These are phyloP conservation scores for Bergia sp. DNA, from an alignment of 92 coral and sea anemone genomes.

Conservation along the genomic window DNA sequence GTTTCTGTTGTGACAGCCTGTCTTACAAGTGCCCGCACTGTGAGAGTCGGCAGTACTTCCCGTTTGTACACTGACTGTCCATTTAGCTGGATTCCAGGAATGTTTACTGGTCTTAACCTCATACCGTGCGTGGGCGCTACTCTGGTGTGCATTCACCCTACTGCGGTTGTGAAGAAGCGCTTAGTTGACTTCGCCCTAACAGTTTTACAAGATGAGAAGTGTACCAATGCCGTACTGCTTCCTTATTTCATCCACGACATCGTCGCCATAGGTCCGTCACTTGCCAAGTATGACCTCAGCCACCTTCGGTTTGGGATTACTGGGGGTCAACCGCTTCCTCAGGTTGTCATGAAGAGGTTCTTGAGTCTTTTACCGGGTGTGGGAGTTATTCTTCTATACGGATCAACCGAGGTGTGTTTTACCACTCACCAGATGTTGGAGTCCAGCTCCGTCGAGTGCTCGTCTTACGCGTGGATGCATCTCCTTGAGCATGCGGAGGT, in stretches of 20 bases:
- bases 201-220: constrained; percentile 30
- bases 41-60: neutral
- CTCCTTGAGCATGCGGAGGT: neutral
- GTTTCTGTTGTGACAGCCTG: neutral
- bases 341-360: neutral
- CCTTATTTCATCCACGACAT: neutral
- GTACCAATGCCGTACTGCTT: neutral
- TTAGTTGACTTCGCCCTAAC: neutral
- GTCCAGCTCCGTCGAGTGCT: neutral
- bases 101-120: constrained; percentile 5
- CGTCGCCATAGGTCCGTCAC: neutral
- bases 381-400: neutral
- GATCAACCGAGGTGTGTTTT: neutral
- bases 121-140: constrained; percentile 4
- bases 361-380: neutral
- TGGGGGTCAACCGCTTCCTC: neutral
- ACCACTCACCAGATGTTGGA: neutral
- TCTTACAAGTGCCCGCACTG: neutral
- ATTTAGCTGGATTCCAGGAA: constrained; percentile 6
- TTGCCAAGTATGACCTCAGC: constrained; percentile 3
- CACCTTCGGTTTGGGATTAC: neutral
- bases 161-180: neutral
- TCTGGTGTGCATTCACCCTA: constrained; percentile 6
- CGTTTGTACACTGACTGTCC: neutral
- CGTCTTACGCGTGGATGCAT: constrained; percentile 6